Evolutionary conservation across 2,113 vertebrate species (phyloP).

Genomic region (Balaeniceps rex): DNA sequence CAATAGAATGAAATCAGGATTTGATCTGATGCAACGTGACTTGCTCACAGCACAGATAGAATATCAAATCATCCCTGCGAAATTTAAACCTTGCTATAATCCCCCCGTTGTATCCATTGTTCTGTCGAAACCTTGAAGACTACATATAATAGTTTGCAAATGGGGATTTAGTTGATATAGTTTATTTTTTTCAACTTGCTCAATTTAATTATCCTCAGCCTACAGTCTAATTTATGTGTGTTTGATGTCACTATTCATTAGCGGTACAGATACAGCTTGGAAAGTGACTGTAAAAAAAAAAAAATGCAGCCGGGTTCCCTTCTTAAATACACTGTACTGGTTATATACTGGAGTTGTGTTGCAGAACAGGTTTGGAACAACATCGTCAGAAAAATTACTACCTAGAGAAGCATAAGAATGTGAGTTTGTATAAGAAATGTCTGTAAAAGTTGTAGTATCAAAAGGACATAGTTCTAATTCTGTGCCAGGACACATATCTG

Average conservation of each 20-base stretch:
- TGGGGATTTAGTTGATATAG: constrained; percentile 27
- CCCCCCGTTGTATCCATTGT: constrained; percentile 33
- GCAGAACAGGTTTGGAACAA: not conserved
- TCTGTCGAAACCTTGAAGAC: constrained; percentile 3
- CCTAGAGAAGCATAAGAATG: not conserved
- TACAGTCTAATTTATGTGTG: constrained; percentile 44
- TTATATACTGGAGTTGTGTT: not conserved
- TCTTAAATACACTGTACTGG: not conserved
- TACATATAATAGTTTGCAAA: constrained; percentile 32
- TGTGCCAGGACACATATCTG: constrained; percentile 17
- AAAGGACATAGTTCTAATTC: not conserved
- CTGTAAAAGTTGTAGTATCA: not conserved
- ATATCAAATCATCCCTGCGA: constrained; percentile 56
- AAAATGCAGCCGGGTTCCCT: not conserved
- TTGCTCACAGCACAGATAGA: constrained; percentile 47
- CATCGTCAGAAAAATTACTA: not conserved
- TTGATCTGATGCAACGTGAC: constrained; percentile 68
- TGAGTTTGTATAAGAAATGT: not conserved
- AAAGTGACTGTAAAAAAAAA: not conserved
- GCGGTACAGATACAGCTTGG: not conserved
- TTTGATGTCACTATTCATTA: constrained; percentile 55
- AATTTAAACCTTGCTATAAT: constrained; percentile 56
- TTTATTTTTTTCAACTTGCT: constrained; percentile 51
- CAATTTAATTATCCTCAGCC: constrained; percentile 40
- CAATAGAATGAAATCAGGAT: constrained; percentile 41